Base-by-base conservation (phyloP, 2,888 invertebrate species). In the Hirtodrosophila histrioides region DNA sequence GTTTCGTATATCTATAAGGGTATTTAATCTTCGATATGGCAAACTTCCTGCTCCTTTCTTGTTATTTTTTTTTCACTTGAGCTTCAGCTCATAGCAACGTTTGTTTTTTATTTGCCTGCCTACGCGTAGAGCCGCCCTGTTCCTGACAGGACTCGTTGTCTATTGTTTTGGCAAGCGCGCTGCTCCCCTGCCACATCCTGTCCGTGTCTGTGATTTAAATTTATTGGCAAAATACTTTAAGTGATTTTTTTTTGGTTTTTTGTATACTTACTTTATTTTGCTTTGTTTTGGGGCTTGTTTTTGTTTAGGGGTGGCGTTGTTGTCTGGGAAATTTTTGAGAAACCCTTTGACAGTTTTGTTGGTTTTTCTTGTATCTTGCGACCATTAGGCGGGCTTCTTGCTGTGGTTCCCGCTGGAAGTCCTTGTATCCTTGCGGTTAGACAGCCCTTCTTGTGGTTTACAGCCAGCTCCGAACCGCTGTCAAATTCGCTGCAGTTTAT, bases 181-280 rank as follows among this genome's bases (percentile, higher is more conserved):
- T 51, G 35, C 40, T 39, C 43, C 44, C 46, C 44, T 56, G 55
- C 29, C 31, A 46, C 27, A 48, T 29, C 33, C 33, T 33, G 29
- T 43, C 33, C 39, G 23, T 68, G 82, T 49, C 82, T 65, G 88
- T 86, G 88, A 88, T 86, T 88, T 88, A 88, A 87, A 87, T 87
- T 87, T 87, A 87, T 87, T 87, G 86, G 86, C 75, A 73, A 88
- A 88, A 89, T 88, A 75, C 82, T 89, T 88, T 73, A 87, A 88
- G 84, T 84, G 88, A 86, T 86, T 88, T 73, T 75, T 74, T 69
- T 53, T 37, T 53, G 27, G 35, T 43, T 49, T 55, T 63, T 71
- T 48, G 17, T 43, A 27, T 65, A 56, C 35, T n/a, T 11, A n/a
- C 23, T 50, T 46, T 40, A 44, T 27, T 45, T 46, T 41, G 40